phyloP scores from a whole-genome alignment of 1,140 invertebrate genomes.

The Lordiphosa mommai region DNA sequence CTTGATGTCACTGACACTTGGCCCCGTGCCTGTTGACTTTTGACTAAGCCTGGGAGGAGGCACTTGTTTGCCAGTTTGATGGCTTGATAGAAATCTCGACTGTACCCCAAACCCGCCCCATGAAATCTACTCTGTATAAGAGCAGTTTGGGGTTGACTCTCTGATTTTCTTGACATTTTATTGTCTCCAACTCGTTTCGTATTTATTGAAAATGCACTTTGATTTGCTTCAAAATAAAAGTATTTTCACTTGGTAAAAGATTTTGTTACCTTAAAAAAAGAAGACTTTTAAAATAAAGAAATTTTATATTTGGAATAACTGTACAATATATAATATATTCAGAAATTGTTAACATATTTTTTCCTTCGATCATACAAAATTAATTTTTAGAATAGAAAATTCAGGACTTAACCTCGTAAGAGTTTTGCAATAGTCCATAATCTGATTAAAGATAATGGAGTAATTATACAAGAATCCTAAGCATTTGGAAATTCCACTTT shows the following conservation, averaged over 20 bases:
- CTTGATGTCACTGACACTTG: slow-evolving; percentile 60
- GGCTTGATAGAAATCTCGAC: slow-evolving; percentile 69
- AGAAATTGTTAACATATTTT: no score
- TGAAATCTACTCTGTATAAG: no score
- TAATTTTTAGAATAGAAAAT: no score
- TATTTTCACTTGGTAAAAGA: background rate
- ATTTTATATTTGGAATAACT: no score
- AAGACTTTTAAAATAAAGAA: no score
- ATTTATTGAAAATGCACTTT: slow-evolving; percentile 72
- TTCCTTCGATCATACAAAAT: no score
- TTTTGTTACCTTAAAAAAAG: background rate
- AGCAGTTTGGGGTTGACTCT: slow-evolving; percentile 32
- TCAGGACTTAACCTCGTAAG: no score
- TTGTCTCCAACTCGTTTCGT: slow-evolving; percentile 61
- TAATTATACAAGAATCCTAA: no score
- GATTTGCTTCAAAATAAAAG: slow-evolving; percentile 13
- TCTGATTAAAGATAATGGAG: no score
- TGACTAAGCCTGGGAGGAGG: slow-evolving; percentile 43
- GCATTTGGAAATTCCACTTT: no score
- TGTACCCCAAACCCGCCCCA: background rate
- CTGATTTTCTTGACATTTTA: slow-evolving; percentile 65
- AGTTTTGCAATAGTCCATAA: no score
- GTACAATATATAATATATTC: no score
- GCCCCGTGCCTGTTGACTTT: slow-evolving; percentile 51
- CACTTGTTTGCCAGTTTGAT: slow-evolving; percentile 68